Conservation (phyloP, 2,888 invertebrate species). For the Pyrrhia umbra region DNA sequence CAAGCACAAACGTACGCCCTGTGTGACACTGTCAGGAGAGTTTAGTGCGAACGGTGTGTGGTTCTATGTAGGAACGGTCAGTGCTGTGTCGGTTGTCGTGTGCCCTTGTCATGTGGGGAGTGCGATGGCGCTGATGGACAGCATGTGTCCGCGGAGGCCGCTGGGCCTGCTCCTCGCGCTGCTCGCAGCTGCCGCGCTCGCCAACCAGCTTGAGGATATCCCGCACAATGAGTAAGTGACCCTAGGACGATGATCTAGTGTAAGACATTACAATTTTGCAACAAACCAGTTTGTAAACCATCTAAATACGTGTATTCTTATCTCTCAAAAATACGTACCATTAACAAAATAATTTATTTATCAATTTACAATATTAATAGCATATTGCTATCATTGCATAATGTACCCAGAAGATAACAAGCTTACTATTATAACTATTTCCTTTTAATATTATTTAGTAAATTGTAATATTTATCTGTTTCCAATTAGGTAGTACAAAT, state of each 20-base stretch:
- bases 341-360: background rate
- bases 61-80: constrained; percentile 75
- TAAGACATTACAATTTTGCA: constrained; percentile 1
- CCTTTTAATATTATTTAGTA: no score
- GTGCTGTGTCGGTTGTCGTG: constrained; percentile 77
- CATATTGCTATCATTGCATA: background rate
- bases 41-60: constrained; percentile 77
- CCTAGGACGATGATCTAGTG: constrained; percentile 10
- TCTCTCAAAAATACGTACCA: background rate
- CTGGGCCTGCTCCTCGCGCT: constrained; percentile 79
- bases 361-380: background rate
- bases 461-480: no score
- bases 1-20: constrained; percentile 73
- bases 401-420: background rate
- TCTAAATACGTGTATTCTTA: no score
- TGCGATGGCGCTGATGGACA: constrained; percentile 80
- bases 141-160: constrained; percentile 79
- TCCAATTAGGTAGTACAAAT: no score
- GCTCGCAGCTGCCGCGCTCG: constrained; percentile 81
- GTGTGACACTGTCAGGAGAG: constrained; percentile 75
- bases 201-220: constrained; percentile 96
- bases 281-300: constrained; percentile 8
- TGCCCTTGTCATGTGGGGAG: constrained; percentile 84
- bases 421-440: background rate
- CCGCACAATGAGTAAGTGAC: constrained; percentile 96